Conservation (phyloP, 2,113 vertebrate species). For the Gallinago jamesoni region DNA sequence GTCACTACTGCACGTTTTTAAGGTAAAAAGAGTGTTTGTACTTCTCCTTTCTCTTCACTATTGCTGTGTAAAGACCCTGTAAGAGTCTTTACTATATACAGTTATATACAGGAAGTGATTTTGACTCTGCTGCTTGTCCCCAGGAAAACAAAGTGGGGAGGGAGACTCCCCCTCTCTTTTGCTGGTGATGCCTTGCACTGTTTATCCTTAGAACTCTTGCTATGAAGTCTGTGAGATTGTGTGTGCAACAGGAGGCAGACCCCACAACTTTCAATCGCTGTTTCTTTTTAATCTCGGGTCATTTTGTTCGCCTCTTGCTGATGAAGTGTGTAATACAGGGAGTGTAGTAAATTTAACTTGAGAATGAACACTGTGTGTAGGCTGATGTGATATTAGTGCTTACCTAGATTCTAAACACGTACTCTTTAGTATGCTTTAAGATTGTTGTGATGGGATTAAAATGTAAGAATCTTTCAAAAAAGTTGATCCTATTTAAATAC, state of each 20-base stretch:
- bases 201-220: background rate
- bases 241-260: background rate
- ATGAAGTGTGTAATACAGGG: background rate
- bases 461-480: background rate
- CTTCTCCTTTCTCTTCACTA: background rate
- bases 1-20: background rate
- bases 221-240: background rate
- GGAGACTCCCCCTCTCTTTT: background rate
- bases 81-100: background rate
- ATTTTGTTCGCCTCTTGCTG: background rate
- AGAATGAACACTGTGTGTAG: background rate
- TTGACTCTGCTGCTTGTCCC: background rate
- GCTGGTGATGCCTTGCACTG: background rate
- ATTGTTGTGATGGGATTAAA: background rate
- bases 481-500: background rate
- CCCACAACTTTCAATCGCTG: background rate
- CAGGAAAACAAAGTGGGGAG: background rate
- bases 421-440: background rate
- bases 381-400: background rate
- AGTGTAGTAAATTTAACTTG: background rate
- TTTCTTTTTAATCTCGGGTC: background rate
- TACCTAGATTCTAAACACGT: accelerated
- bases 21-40: background rate
- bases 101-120: background rate
- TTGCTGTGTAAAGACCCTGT: accelerated